phyloP scores from a whole-genome alignment of 2,888 invertebrate genomes.

The Trissolcus japonicus region DNA sequence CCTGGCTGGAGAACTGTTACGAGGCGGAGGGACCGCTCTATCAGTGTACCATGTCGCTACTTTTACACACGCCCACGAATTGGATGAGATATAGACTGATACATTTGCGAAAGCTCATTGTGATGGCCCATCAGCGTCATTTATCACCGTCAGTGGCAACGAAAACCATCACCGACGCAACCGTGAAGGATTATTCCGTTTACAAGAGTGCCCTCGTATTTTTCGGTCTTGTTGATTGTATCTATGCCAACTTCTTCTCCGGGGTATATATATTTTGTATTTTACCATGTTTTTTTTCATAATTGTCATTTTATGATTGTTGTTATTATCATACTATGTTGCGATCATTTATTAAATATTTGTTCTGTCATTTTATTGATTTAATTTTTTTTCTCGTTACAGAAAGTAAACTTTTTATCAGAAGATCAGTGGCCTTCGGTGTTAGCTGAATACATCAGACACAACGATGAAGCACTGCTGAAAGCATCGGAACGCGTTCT shows the following conservation, averaged over 20 bases:
- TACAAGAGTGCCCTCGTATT: slow-evolving; percentile 92
- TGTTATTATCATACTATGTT: slow-evolving; percentile 1
- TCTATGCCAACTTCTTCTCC: slow-evolving; percentile 88
- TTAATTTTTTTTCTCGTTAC: slow-evolving; percentile 61
- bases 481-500: slow-evolving; percentile 92
- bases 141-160: slow-evolving; percentile 81
- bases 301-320: not conserved
- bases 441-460: slow-evolving; percentile 94
- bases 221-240: slow-evolving; percentile 89
- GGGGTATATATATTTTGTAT: slow-evolving; percentile 13
- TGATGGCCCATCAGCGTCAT: slow-evolving; percentile 86
- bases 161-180: slow-evolving; percentile 78
- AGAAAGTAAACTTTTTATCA: slow-evolving; percentile 83
- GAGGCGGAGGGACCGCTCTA: slow-evolving; percentile 96
- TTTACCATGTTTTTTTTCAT: not conserved
- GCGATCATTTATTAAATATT: not conserved
- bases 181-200: slow-evolving; percentile 83
- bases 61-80: slow-evolving; percentile 85
- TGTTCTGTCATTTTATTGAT: not conserved
- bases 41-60: slow-evolving; percentile 87
- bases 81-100: slow-evolving; percentile 86
- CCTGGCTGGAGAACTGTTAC: slow-evolving; percentile 88
- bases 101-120: slow-evolving; percentile 86
- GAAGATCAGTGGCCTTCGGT: slow-evolving; percentile 93
- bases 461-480: slow-evolving; percentile 93